These are phyloP conservation scores for Alexandromys fortis DNA, from an alignment of 2,113 vertebrate species.

Conservation along the genomic window DNA sequence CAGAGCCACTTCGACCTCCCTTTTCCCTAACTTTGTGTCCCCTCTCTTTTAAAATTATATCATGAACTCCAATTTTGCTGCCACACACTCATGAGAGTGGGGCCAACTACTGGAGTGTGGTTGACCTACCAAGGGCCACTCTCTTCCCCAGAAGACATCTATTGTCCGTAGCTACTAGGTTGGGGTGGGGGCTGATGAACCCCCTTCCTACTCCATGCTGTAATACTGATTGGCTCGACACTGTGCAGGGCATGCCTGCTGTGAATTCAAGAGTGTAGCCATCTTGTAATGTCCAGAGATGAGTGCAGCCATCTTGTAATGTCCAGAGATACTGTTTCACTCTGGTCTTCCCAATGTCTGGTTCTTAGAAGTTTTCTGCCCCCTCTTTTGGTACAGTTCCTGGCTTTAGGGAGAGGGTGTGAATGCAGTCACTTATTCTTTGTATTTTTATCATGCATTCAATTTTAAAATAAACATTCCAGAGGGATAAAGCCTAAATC, in stretches of 20 bases:
- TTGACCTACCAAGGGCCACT: neutral
- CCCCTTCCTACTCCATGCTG: neutral
- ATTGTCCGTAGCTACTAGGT: neutral
- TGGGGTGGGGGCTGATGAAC: neutral
- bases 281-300: neutral
- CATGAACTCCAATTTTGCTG: neutral
- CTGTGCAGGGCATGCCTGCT: neutral
- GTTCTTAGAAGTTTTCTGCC: neutral
- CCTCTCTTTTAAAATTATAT: neutral
- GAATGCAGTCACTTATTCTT: neutral
- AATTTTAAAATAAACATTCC: conserved; percentile 7
- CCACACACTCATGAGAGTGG: neutral
- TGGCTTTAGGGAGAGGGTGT: neutral
- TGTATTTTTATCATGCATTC: neutral
- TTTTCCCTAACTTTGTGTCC: neutral
- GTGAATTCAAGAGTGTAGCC: neutral
- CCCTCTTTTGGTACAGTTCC: neutral
- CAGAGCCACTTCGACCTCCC: neutral
- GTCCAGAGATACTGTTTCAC: neutral
- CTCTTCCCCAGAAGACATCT: neutral
- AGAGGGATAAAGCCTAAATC: conserved; percentile 61
- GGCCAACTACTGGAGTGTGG: neutral
- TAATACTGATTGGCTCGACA: neutral
- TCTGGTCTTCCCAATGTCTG: neutral
- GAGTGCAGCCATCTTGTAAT: no score